Evolutionary conservation across 2,888 invertebrate species (phyloP), one percentile per base, ranked within the genome.

Genomic region (Heliconius erato): DNA sequence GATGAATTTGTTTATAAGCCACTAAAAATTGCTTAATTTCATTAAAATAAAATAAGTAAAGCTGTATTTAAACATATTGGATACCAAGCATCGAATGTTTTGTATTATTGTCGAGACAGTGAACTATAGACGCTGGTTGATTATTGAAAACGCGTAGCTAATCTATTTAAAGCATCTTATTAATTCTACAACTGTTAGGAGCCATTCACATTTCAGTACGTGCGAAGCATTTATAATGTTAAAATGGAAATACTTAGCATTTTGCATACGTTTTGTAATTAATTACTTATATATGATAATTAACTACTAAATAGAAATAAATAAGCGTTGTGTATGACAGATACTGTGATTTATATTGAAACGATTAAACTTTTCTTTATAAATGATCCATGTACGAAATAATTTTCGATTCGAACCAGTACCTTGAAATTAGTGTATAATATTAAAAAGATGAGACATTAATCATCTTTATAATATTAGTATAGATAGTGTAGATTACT

Each of bases 181-280:
- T 74, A 82, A 82, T 77, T 82, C 79, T 76, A 74, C 80, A 76
- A 76, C 80, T 49, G 78, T 78, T 82, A 72, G 68, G 49, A 84
- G 77, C 76, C 81, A 84, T 83, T 84, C 81, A 84, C 83, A 79
- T 82, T 83, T 82, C 59, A 54, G 32, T 81, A 83, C 84, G 82
- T 44, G 69, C n/a, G 28, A 26, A 59, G 84, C 83, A 85, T 71
- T 44, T 78, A 26, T 44, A 32, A 28, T 4, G 23, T 67, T 78
- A 67, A 40, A 77, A 40, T 77, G 65, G 77, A 63, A 77, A 78
- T 67, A 26, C 5, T 44, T 63, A 40, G 28, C 26, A 28, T 59
- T 78, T 67, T 78, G 23, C 67, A 78, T 78, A 40, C 65, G 11
- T n/a, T 67, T 44, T 67, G 9, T 65, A 44, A 44, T 28, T 67